These are phyloP conservation scores for Pachycephus smyrnensis DNA, from an alignment of 2,888 invertebrate genomes.

Conservation along the genomic window DNA sequence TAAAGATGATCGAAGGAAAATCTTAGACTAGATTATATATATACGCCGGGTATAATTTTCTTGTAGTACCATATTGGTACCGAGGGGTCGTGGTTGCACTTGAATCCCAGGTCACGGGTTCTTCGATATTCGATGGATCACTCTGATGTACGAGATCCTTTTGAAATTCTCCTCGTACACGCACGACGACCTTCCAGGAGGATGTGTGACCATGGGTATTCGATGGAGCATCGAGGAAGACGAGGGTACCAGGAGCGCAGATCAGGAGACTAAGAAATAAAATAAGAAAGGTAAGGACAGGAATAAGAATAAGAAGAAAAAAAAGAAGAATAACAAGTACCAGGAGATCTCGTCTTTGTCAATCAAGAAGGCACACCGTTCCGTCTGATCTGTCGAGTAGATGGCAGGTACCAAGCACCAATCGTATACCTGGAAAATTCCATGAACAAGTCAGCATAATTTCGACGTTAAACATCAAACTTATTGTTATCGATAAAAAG, in stretches of 20 bases:
- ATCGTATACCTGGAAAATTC: not conserved
- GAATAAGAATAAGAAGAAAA: not conserved
- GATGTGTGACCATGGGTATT: not conserved
- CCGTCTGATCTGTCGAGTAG: not conserved
- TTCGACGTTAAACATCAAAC: conserved; percentile 17
- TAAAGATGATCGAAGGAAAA: not conserved
- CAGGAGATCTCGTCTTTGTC: not conserved
- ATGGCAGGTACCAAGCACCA: not conserved
- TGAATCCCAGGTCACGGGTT: not conserved
- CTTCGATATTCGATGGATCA: not conserved
- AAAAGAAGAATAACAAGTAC: not conserved
- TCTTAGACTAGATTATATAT: not conserved
- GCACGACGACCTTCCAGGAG: not conserved
- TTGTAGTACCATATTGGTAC: not conserved
- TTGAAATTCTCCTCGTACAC: not conserved
- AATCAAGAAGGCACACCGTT: not conserved
- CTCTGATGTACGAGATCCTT: not conserved
- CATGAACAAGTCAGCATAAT: conserved; percentile 24
- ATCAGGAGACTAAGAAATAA: not conserved
- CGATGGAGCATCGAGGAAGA: not conserved
- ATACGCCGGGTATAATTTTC: not conserved
- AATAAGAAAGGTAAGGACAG: not conserved
- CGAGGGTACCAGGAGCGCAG: not conserved
- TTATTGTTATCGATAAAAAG: not conserved
- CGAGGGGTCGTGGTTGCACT: not conserved